Evolutionary conservation across 2,113 vertebrate genomes (phyloP).

Genomic region (Erythrocercus mccallii): DNA sequence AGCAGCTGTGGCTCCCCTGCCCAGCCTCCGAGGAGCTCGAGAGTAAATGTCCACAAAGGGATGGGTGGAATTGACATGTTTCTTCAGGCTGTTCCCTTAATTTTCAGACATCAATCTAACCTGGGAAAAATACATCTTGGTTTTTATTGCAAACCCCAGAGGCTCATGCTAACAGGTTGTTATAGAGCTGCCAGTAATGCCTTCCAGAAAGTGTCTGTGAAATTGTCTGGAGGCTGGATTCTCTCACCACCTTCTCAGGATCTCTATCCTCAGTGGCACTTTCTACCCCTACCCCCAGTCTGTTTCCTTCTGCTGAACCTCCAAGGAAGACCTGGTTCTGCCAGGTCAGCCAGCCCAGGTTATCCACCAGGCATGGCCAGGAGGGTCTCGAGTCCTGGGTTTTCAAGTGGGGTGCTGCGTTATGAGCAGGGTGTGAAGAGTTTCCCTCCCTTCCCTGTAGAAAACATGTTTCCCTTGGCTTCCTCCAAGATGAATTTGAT

Average conservation of each 20-base stretch:
- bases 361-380: neutral
- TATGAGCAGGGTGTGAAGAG: neutral
- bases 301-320: neutral
- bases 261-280: neutral
- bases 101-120: conserved; percentile 30
- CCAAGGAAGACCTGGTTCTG: neutral
- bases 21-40: neutral
- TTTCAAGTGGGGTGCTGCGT: neutral
- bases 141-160: conserved; percentile 47
- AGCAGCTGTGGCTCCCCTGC: neutral
- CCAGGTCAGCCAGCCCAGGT: neutral
- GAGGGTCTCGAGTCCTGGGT: neutral
- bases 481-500: neutral
- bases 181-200: conserved; percentile 36
- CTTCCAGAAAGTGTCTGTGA: neutral
- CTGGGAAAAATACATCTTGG: neutral
- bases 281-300: neutral
- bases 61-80: neutral
- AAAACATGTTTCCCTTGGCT: neutral
- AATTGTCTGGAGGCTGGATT: neutral
- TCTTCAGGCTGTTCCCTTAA: conserved; percentile 43
- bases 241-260: neutral
- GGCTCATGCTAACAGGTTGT: conserved; percentile 26
- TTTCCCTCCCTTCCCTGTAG: neutral
- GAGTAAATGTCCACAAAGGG: neutral